Evolutionary conservation across 2,113 vertebrate genomes (phyloP), one percentile per base, ranked within the genome.

Genomic region (Passer montanus): DNA sequence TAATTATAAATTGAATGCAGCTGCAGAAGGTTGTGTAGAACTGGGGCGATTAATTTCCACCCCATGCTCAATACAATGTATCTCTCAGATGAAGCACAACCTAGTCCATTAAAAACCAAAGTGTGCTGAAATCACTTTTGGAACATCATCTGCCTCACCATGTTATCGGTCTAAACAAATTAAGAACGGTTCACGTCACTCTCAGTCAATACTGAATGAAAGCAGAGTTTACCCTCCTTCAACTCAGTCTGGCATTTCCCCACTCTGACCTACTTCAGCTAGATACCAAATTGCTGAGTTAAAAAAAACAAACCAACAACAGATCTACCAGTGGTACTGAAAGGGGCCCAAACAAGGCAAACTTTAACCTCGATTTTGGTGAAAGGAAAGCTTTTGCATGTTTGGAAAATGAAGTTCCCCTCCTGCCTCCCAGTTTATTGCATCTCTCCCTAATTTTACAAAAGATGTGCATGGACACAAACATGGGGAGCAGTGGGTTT

Each of bases 1-100:
- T 80, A 95, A 84, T 80, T 84, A 90, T 72, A 96, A 97, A 91
- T 91, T 90, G 91, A 96, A 97, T 95, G 87, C 60, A 98, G 67
- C 73, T 80, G 69, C 86, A 92, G 89, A 97, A 96, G 94, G 35
- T 91, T 94, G 90, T 83, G 94, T 90, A 69, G 77, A 92, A 89
- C 4, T 28, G 28, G 21, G 24, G 28, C 55, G 3, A 46, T 84
- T 84, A 77, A 77, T 83, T 79, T 92, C 53, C 53, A 83, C 8
- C 6, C 13, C 20, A 3, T 41, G 44, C 69, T 93, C 82, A 75
- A 26, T 53, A 35, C 23, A 21, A 11, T 4, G 2, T 39, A 3
- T 67, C 30, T 82, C 94, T 64, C 37, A 39, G 69, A 91, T 13
- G 67, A 35, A 66, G 56, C 69, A 75, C 83, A 96, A 53, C 11